Base-by-base conservation (phyloP, 2,797 vertebrate species). In the Florisuga fusca region DNA sequence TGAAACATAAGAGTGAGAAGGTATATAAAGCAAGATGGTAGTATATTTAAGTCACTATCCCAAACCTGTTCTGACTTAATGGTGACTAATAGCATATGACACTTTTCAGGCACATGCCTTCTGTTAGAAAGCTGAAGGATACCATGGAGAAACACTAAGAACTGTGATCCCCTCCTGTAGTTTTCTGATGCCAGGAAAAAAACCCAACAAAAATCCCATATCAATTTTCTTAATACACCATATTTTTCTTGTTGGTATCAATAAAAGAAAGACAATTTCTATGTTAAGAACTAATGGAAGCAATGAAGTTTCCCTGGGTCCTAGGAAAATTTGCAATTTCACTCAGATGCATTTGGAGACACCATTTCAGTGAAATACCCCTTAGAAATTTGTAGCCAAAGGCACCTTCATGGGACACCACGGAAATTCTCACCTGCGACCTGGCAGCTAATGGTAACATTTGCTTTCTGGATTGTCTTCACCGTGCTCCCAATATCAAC, bases 371-470 rank as follows among this genome's bases (percentile, higher is more conserved):
- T 25, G 82, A 89, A 88, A 53, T 82, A 77, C 21, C 21, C 13
- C 43, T 25, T 8, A 77, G 21, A 88, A 81, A 76, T 55, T 22
- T 54, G 58, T 19, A 75, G 58, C 11, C 1, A 0, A 87, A 75
- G n/a, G 9, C 15, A 58, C 9, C 7, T 15, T 3, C 18, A 59
- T 23, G 27, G 6, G 5, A 81, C 6, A 71, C 29, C 12, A 31
- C 74, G 31, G 21, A 41, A 68, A 71, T 87, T 90, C 98, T 98
- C 74, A 98, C 98, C 98, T 97, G 98, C 98, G 21, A 98, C 98
- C 66, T 98, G 98, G 92, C 98, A 98, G 95, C 83, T 97, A 85
- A 98, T 98, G 16, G 97, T 98, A 93, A 98, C 97, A 57, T 98
- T 98, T 78, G 93, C 93, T 78, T 96, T 97, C 48, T 27, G 96